Conservation (phyloP, 2,797 vertebrate species). For the Esox lucius region DNA sequence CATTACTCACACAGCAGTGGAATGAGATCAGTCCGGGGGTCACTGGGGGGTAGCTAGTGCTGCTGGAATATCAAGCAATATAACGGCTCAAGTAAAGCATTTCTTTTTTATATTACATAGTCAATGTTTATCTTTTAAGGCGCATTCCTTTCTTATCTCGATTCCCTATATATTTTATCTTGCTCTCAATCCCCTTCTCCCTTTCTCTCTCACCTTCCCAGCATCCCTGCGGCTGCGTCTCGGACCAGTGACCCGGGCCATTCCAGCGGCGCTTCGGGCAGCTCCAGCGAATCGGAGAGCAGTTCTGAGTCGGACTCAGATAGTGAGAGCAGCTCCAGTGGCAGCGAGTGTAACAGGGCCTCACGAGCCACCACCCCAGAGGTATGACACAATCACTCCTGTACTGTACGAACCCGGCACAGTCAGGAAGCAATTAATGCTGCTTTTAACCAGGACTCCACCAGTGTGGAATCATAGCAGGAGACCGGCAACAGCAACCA, state of each 20-base stretch:
- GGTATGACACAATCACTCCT: constrained; percentile 57
- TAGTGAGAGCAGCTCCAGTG: constrained; percentile 82
- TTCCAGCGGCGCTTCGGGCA: constrained; percentile 74
- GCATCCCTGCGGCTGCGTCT: not conserved
- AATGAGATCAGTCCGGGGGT: not conserved
- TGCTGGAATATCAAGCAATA: not conserved
- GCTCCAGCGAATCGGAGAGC: constrained; percentile 84
- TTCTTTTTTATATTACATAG: not conserved
- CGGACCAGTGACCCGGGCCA: constrained; percentile 52
- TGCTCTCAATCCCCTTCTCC: not conserved
- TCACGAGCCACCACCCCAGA: constrained; percentile 79
- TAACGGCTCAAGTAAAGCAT: not conserved
- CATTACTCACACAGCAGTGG: constrained; percentile 1
- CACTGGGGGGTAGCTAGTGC: not conserved
- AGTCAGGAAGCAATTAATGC: not conserved
- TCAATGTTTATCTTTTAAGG: not conserved
- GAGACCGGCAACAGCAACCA: not conserved
- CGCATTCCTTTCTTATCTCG: not conserved
- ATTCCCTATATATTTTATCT: not conserved
- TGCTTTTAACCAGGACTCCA: not conserved
- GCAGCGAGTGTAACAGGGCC: constrained; percentile 81
- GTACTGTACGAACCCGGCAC: not conserved
- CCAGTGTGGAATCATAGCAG: not conserved
- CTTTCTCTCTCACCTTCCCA: not conserved
- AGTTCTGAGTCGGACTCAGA: constrained; percentile 83